Conservation (phyloP, 2,888 invertebrate species). For the Meiosimyza platycephala region DNA sequence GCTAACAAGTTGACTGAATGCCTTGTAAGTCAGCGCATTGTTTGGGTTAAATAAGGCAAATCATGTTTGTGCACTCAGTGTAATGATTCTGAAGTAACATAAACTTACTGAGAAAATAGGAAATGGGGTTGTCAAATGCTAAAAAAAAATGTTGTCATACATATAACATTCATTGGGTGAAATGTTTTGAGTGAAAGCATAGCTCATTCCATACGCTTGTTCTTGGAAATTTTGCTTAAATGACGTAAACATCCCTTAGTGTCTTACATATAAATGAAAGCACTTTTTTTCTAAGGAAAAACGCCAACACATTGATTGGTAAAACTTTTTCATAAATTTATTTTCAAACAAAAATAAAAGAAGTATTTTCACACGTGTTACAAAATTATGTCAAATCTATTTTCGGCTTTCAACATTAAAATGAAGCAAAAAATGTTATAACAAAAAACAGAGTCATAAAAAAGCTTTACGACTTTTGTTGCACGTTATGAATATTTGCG, state of each 20-base stretch:
- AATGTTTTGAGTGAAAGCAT: too few relatives aligned
- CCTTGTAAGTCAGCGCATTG: not conserved
- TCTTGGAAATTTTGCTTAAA: not conserved
- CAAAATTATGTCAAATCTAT: slow-evolving; percentile 10
- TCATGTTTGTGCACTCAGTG: slow-evolving; percentile 26
- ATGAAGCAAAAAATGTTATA: not conserved
- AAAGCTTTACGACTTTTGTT: slow-evolving; percentile 61
- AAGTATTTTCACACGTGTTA: slow-evolving; percentile 21
- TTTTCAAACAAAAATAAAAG: slow-evolving; percentile 4
- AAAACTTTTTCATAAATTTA: not conserved
- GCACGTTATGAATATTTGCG: slow-evolving; percentile 54
- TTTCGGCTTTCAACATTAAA: not conserved
- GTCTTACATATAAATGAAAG: not conserved
- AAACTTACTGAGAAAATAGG: not conserved
- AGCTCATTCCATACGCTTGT: not conserved
- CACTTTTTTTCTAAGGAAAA: not conserved
- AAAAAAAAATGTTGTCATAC: not conserved
- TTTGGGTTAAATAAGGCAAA: slow-evolving; percentile 20
- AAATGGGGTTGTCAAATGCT: slow-evolving; percentile 8
- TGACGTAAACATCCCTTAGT: not conserved
- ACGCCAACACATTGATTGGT: not conserved
- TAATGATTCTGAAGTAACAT: slow-evolving; percentile 12
- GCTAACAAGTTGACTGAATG: slow-evolving; percentile 11
- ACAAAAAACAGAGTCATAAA: slow-evolving; percentile 53
- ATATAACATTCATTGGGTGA: too few relatives aligned